phyloP scores from a whole-genome alignment of 2,888 invertebrate genomes.

The Chalcosyrphus nemorum region DNA sequence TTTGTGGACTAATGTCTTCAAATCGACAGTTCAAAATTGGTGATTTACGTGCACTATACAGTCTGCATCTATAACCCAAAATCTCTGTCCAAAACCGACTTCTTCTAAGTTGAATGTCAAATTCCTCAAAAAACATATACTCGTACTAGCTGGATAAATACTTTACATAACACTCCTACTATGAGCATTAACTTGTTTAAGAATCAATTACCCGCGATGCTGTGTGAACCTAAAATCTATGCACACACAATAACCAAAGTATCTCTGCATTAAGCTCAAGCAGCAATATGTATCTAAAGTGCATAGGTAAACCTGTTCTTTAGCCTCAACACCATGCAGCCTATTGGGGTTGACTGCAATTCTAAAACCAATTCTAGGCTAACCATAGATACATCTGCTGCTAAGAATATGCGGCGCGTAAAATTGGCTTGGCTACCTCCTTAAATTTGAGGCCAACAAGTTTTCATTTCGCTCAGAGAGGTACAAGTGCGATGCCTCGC shows the following conservation, averaged over 20 bases:
- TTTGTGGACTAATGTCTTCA: no score
- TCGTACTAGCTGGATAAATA: no score
- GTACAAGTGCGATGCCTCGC: background rate
- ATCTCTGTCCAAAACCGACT: no score
- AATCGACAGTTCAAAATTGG: no score
- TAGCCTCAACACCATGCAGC: background rate
- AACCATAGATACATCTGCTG: conserved; percentile 42
- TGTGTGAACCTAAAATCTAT: background rate
- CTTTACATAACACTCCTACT: conserved; percentile 17
- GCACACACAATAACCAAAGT: background rate
- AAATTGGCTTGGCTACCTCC: conserved; percentile 34
- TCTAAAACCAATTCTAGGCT: conserved; percentile 48
- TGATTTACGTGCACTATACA: no score
- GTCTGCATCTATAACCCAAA: no score
- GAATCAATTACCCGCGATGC: background rate
- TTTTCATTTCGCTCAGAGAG: conserved; percentile 13
- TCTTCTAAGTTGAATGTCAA: no score
- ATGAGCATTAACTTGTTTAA: background rate
- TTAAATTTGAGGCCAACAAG: conserved; percentile 60
- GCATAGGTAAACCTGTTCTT: conserved; percentile 33
- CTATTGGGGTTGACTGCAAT: conserved; percentile 18
- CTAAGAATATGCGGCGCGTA: background rate
- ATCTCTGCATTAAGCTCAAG: background rate
- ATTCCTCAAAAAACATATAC: background rate
- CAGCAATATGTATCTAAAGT: background rate